These are phyloP conservation scores for Gnathonemus longibarbis DNA, from an alignment of 2,113 vertebrate species.

Conservation along the genomic window DNA sequence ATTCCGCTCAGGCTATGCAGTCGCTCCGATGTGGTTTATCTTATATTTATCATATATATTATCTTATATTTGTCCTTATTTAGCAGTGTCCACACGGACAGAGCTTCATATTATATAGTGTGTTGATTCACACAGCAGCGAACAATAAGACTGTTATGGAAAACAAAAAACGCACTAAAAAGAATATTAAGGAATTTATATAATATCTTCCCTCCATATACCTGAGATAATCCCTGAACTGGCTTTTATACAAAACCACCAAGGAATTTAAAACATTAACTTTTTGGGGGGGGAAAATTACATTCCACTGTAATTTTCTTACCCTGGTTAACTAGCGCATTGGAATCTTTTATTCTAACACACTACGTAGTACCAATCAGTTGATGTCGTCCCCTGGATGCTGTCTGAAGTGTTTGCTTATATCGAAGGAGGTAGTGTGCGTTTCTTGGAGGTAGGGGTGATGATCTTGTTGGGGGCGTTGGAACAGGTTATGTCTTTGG, in stretches of 20 bases:
- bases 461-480: constrained; percentile 13
- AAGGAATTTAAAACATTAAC: no score
- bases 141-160: constrained; percentile 88
- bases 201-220: constrained; percentile 56
- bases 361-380: not conserved
- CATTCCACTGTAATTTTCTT: constrained; percentile 75
- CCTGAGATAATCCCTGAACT: constrained; percentile 96
- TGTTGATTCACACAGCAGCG: constrained; percentile 81
- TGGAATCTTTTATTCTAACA: not conserved
- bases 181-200: constrained; percentile 76
- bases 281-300: no score
- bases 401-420: constrained; percentile 22
- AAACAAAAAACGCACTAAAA: constrained; percentile 80
- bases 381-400: not conserved
- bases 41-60: constrained; percentile 79
- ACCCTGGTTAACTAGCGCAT: not conserved
- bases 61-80: constrained; percentile 73
- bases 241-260: constrained; percentile 87
- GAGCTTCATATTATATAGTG: constrained; percentile 79
- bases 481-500: constrained; percentile 39
- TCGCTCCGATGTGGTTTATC: constrained; percentile 72
- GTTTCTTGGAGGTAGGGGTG: not conserved
- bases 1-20: constrained; percentile 47
- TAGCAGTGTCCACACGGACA: constrained; percentile 86
- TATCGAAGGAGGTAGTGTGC: constrained; percentile 25